These are phyloP conservation scores for Eubucco bourcierii DNA, from an alignment of 2,113 vertebrate genomes.

Conservation along the genomic window DNA sequence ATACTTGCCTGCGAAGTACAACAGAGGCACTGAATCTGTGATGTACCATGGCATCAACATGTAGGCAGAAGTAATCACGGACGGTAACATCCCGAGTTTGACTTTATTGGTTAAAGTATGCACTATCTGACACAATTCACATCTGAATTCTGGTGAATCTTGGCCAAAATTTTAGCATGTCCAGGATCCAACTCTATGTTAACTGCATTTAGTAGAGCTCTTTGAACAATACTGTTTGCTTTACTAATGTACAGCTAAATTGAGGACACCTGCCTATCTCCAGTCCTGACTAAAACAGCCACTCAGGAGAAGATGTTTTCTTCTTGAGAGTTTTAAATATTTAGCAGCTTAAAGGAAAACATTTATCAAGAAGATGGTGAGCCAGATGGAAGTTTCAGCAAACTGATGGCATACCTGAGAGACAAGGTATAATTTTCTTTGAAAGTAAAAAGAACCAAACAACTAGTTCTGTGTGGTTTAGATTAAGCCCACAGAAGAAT, in stretches of 20 bases:
- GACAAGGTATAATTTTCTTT: neutral
- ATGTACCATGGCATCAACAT: neutral
- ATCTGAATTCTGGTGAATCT: neutral
- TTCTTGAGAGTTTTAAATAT: neutral
- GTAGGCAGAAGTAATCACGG: neutral
- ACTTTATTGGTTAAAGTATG: neutral
- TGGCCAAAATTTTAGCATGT: neutral
- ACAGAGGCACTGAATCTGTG: neutral
- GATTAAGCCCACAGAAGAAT: neutral
- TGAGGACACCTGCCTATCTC: neutral
- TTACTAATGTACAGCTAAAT: neutral
- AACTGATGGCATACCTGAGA: neutral
- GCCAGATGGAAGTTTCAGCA: neutral
- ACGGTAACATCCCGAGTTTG: neutral
- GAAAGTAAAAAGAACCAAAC: neutral
- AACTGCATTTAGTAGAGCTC: neutral
- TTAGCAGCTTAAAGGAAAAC: neutral
- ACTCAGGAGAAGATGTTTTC: neutral
- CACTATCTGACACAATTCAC: neutral
- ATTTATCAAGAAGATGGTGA: neutral
- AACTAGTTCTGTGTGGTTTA: neutral
- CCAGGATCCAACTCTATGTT: neutral
- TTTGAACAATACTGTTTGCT: neutral
- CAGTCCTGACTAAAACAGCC: neutral
- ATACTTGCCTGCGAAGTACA: neutral